Evolutionary conservation across 2,888 invertebrate genomes (phyloP).

Genomic region (Parnassius orleans): DNA sequence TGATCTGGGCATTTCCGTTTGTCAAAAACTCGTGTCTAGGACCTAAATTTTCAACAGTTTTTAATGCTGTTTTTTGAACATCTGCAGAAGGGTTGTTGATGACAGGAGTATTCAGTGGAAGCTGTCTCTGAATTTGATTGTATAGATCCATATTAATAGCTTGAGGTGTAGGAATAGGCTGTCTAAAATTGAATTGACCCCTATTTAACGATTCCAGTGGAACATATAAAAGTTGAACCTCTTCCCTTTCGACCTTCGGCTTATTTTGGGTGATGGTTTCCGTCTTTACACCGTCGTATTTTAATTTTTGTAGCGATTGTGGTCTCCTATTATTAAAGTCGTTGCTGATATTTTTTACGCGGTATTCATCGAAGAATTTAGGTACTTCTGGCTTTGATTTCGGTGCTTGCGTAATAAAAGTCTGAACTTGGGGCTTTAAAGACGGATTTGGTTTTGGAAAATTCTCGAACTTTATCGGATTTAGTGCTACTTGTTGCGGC

Average conservation of each 20-base stretch:
- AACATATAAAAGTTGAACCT: slow-evolving; percentile 90
- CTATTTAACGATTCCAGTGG: slow-evolving; percentile 87
- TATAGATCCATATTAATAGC: slow-evolving; percentile 57
- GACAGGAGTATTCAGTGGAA: slow-evolving; percentile 33
- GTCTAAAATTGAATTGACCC: slow-evolving; percentile 68
- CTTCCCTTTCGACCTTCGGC: slow-evolving; percentile 77
- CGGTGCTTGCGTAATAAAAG: slow-evolving; percentile 47
- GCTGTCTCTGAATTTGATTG: slow-evolving; percentile 50
- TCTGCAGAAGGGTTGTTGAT: slow-evolving; percentile 43
- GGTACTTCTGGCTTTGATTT: slow-evolving; percentile 52
- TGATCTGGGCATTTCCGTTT: slow-evolving; percentile 56
- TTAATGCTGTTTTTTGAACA: slow-evolving; percentile 48
- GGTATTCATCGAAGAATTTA: slow-evolving; percentile 69
- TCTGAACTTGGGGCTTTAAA: slow-evolving; percentile 48
- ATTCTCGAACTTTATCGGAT: slow-evolving; percentile 56
- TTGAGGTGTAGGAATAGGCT: slow-evolving; percentile 49
- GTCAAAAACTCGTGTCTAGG: slow-evolving; percentile 53
- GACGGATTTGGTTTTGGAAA: slow-evolving; percentile 43
- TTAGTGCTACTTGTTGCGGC: slow-evolving; percentile 42
- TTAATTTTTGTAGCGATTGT: slow-evolving; percentile 65
- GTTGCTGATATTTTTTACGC: slow-evolving; percentile 56
- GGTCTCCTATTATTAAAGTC: slow-evolving; percentile 52
- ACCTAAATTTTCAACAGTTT: slow-evolving; percentile 49
- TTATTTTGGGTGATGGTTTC: slow-evolving; percentile 45
- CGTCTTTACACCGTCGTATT: slow-evolving; percentile 53